A percentile compares a stretch with the other conserved stretches of the same genome.
Conservation (phyloP, 2,888 invertebrate species). For the Cephus pygmeus region DNA sequence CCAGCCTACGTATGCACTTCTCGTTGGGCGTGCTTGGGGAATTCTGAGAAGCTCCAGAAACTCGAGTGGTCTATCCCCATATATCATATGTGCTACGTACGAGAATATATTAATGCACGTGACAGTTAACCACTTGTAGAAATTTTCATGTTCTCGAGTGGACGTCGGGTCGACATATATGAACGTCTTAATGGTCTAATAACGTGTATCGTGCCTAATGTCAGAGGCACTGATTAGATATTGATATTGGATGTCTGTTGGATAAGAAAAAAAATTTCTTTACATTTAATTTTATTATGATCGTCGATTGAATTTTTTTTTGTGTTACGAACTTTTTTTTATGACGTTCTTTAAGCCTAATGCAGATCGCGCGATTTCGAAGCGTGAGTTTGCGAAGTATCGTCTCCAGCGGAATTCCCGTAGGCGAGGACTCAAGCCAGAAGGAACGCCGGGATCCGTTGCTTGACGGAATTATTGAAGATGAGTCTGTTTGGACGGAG, state of each 20-base stretch:
- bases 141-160: neutral
- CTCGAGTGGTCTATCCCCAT: neutral
- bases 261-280: no score
- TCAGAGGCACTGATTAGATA: neutral
- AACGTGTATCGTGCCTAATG: neutral
- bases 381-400: neutral
- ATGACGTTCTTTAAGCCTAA: neutral
- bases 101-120: neutral
- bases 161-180: neutral
- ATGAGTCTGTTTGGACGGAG: conserved; percentile 28
- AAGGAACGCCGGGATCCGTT: conserved; percentile 11
- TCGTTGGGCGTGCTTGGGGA: neutral
- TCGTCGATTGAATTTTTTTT: no score
- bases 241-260: neutral
- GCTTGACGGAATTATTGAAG: neutral
- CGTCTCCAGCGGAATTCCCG: neutral
- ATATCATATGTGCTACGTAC: neutral
- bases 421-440: neutral
- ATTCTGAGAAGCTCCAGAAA: neutral
- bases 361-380: neutral
- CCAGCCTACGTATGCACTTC: neutral
- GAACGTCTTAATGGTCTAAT: neutral
- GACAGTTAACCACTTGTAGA: neutral
- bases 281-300: no score
- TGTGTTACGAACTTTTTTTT: no score